phyloP scores from a whole-genome alignment of 2,113 vertebrate genomes.

The Actenoides hombroni region DNA sequence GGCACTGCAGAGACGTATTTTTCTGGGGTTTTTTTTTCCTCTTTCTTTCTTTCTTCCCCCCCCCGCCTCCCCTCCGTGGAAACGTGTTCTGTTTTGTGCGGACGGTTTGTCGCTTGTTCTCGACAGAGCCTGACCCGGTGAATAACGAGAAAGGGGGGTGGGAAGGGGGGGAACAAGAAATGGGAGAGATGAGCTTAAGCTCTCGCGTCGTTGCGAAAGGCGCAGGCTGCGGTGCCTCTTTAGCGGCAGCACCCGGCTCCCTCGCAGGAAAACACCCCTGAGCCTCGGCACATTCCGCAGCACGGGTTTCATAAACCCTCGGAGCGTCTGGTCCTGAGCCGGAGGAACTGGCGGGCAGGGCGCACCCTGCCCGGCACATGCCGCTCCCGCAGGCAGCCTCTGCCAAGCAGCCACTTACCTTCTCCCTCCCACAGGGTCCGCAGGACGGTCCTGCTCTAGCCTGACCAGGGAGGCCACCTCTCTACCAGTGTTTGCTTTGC shows the following conservation, averaged over 20 bases:
- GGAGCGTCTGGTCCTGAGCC: slow-evolving; percentile 12
- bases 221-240: slow-evolving; percentile 18
- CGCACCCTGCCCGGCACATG: slow-evolving; percentile 35
- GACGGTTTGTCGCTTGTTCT: slow-evolving; percentile 49
- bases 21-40: not conserved
- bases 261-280: slow-evolving; percentile 15
- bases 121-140: slow-evolving; percentile 29
- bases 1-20: not conserved
- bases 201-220: slow-evolving; percentile 23
- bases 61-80: not conserved
- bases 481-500: slow-evolving; percentile 55
- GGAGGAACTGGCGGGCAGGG: slow-evolving; percentile 15
- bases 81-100: slow-evolving; percentile 58
- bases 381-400: slow-evolving; percentile 36
- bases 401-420: slow-evolving; percentile 60
- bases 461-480: slow-evolving; percentile 45
- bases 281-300: slow-evolving; percentile 29
- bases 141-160: not conserved
- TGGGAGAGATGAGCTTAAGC: not conserved
- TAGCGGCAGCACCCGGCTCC: slow-evolving; percentile 29
- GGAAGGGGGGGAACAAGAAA: not conserved
- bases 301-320: slow-evolving; percentile 33
- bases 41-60: not conserved
- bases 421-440: slow-evolving; percentile 53
- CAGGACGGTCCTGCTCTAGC: slow-evolving; percentile 58